These are phyloP conservation scores for Zosterops lateralis DNA, from an alignment of 2,113 vertebrate genomes.

Conservation along the genomic window DNA sequence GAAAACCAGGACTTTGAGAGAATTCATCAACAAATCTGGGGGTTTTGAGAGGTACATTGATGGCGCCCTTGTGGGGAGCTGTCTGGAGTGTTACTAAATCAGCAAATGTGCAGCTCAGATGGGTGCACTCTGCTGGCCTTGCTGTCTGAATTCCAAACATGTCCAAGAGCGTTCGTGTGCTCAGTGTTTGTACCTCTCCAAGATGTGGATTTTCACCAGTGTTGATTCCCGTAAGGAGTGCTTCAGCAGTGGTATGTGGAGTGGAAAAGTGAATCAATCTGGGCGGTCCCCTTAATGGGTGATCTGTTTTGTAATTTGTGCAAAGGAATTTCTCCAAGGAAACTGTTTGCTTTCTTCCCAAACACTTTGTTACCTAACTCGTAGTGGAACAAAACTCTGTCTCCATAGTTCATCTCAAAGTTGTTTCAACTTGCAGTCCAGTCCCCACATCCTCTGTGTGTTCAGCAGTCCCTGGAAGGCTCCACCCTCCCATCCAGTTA, in stretches of 20 bases:
- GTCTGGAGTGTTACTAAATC: background rate
- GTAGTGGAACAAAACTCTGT: background rate
- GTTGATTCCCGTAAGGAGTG: background rate
- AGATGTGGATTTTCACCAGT: background rate
- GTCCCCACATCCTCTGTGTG: constrained; percentile 34
- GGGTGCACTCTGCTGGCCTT: background rate
- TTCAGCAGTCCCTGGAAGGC: background rate
- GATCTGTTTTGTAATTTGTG: background rate
- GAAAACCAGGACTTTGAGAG: background rate
- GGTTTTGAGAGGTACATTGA: background rate
- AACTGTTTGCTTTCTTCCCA: constrained; percentile 39
- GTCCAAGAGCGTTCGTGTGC: background rate
- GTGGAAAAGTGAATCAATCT: constrained; percentile 39
- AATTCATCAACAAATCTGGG: background rate
- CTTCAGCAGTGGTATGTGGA: background rate
- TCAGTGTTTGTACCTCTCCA: background rate
- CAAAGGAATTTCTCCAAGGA: constrained; percentile 50
- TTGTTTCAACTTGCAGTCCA: background rate
- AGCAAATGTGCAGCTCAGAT: background rate
- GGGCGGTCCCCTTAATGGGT: background rate
- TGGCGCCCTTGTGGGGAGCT: background rate
- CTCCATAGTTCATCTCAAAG: background rate
- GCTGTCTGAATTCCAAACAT: background rate
- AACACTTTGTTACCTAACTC: constrained; percentile 32
- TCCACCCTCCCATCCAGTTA: constrained; percentile 49